Evolutionary conservation across 2,113 vertebrate species (phyloP), one percentile per base, ranked within the genome.

Genomic region (Ammodytes marinus): DNA sequence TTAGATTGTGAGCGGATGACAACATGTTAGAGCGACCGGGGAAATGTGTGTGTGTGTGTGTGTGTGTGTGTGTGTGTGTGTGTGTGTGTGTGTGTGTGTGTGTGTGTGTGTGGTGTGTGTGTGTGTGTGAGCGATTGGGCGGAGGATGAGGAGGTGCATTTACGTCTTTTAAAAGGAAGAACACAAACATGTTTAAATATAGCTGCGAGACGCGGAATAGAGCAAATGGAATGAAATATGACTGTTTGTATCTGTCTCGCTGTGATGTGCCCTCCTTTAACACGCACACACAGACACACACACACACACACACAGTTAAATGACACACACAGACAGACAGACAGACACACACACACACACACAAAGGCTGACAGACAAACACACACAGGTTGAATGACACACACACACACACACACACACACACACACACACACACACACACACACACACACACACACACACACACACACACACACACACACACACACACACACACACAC

Each of bases 131-230:
- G 27, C 27, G 27, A 27, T 27, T 27, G 27, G 27, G 27, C 27
- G 27, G 27, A 27, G 27, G 27, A 27, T 27, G 27, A 27, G 27
- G 27, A 70, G 79, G 80, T 84, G 45, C 91, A 86, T 88, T 86
- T 72, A 83, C 60, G 68, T 49, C 69, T 76, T 27, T 72, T 74
- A 79, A 89, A 90, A 84, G 86, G 80, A 67, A 87, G 85, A 75
- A 90, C 83, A 88, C 63, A 92, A 91, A 93, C 85, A 89, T 60
- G 84, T 84, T 27, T 90, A 92, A 93, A 92, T 89, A 88, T 92
- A 92, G 91, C 83, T n/a, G 11, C 77, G 3, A 74, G 87, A 87
- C 35, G 76, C 11, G 49, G 69, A 71, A 76, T 79, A 54, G 67
- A 86, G 86, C 85, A 84, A 89, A 82, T 67, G 77, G 86, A 93